Evolutionary conservation across 92 coral and sea anemone genomes (phyloP), one percentile per base, ranked within the genome.

Genomic region (Bergia sp.): DNA sequence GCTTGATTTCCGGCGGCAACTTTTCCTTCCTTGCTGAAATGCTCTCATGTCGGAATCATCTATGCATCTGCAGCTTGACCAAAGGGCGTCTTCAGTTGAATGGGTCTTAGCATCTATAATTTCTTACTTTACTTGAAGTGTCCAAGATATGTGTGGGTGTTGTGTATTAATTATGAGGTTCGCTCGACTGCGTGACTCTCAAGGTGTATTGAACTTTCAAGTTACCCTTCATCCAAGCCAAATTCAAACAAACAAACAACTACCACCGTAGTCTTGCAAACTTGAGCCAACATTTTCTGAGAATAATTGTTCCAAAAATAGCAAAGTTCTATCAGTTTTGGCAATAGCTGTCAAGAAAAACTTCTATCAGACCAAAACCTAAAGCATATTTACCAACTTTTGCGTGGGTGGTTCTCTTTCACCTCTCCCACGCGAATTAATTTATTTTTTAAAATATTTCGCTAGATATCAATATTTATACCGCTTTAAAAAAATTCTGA

Each of bases 401-500:
- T 84, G 87, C 87, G 87, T 84, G 87, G 87, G 87, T 45, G 87
- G 40, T 8, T 36, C 41, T 84, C 44, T 7, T n/a, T 23, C 67
- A 65, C 13, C 87, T 71, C 87, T 80, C 87, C 79, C 87, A 84
- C 87, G 87, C 87, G 78, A 84, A 84, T 71, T 69, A 84, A 84
- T 84, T 84, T 84, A 84, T 84, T 45, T 84, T 76, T 49, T 71
- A 45, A 84, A 84, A 84, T 37, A 84, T 45, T 71, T 83, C 64
- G 61, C 79, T 8, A 41, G 79, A 71, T 71, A 43, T 84, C 78
- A 72, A 84, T 69, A 45, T 84, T 84, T 72, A 67, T 71, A n/a
- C 75, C 55, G 47, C 86, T 42, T 82, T 21, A 37, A 39, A 66
- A 12, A 8, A 41, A 1, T 36, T 38, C 12, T 37, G 7, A 12